These are phyloP conservation scores for Pogoniulus pusillus DNA, from an alignment of 2,797 vertebrate genomes.

Conservation along the genomic window DNA sequence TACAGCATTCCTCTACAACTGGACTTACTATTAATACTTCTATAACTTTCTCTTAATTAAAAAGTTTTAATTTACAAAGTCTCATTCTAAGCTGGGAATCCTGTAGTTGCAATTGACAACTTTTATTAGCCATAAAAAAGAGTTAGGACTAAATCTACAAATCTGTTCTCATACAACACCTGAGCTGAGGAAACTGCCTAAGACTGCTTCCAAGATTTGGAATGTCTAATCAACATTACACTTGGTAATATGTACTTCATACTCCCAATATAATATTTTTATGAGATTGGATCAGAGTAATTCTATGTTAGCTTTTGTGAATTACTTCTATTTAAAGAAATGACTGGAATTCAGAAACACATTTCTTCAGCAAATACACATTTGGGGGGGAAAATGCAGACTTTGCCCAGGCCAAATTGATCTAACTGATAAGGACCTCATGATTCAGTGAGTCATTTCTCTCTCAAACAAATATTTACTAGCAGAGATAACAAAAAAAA, in stretches of 20 bases:
- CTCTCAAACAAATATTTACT: constrained; percentile 81
- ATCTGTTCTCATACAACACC: neutral
- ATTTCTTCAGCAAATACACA: constrained; percentile 40
- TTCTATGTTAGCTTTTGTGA: neutral
- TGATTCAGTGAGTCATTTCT: constrained; percentile 73
- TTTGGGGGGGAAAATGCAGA: constrained; percentile 57
- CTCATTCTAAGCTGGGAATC: neutral
- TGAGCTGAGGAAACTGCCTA: neutral
- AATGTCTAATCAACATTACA: neutral
- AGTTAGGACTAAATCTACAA: neutral
- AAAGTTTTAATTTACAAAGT: neutral
- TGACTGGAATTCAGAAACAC: constrained; percentile 18
- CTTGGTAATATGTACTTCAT: neutral
- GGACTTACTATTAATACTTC: neutral
- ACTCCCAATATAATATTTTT: neutral
- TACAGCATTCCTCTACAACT: neutral
- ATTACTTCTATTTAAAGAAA: constrained; percentile 9
- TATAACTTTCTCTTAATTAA: neutral
- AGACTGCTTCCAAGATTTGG: neutral
- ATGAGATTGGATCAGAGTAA: neutral
- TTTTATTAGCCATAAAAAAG: neutral
- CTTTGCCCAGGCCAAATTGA: constrained; percentile 66
- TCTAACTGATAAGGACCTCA: constrained; percentile 69
- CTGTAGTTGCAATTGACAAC: neutral
- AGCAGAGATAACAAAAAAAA: constrained; percentile 70